Evolutionary conservation across 2,888 invertebrate genomes (phyloP).

Genomic region (Aplocera efformata): DNA sequence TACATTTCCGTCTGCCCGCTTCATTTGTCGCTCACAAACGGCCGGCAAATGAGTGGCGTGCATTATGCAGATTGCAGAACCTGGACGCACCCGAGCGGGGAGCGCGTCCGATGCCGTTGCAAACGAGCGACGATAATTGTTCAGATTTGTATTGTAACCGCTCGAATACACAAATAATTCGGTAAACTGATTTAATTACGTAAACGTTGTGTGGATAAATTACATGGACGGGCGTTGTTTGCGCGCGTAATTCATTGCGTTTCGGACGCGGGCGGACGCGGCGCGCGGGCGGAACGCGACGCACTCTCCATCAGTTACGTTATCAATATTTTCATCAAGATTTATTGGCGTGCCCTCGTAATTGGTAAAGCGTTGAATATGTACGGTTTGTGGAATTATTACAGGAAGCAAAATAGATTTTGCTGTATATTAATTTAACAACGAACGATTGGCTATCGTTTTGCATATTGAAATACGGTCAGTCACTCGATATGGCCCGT

Average conservation of each 20-base stretch:
- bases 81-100: constrained; percentile 47
- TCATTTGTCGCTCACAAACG: constrained; percentile 71
- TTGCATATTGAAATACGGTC: constrained; percentile 4
- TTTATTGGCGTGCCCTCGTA: constrained; percentile 53
- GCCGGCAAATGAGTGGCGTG: constrained; percentile 59
- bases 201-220: constrained; percentile 44
- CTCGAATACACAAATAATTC: constrained; percentile 52
- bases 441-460: constrained; percentile 13
- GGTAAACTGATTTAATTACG: constrained; percentile 51
- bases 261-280: constrained; percentile 13
- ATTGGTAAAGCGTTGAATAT: constrained; percentile 47
- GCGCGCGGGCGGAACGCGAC: constrained; percentile 25
- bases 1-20: constrained; percentile 51
- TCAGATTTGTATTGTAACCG: constrained; percentile 37
- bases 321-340: constrained; percentile 65
- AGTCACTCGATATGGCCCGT: background rate
- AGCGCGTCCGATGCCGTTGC: constrained; percentile 26
- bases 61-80: constrained; percentile 67
- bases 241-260: constrained; percentile 44
- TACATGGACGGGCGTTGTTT: constrained; percentile 43
- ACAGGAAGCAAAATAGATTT: constrained; percentile 31
- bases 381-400: constrained; percentile 33
- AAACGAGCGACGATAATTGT: constrained; percentile 52
- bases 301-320: constrained; percentile 42
- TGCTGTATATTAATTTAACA: constrained; percentile 23